Evolutionary conservation across 2,113 vertebrate genomes (phyloP), one percentile per base, ranked within the genome.

Genomic region (Struthio camelus): DNA sequence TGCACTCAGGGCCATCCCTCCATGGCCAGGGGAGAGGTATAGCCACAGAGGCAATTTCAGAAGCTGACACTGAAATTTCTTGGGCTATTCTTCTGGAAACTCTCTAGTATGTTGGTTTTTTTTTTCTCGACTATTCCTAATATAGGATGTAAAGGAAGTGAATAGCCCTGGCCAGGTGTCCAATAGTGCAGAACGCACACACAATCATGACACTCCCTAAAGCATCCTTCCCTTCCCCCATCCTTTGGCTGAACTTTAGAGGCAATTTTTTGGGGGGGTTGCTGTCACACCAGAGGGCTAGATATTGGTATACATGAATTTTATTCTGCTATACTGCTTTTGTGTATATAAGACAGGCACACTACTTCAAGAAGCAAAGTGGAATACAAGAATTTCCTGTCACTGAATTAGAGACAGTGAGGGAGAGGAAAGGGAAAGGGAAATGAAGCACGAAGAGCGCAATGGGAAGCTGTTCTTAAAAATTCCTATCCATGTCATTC

Each of bases 201-300:
- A 14, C 16, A 36, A 3, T 12, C 13, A 18, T 2, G 2, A n/a
- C 27, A 5, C 20, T 19, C 10, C 36, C 40, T 11, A 13, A 34
- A 85, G 51, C 17, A 32, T 32, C 56, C 28, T 58, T 9, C 17
- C 56, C 56, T 58, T 32, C 16, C 30, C 30, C 10, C 15, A 3
- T 25, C 5, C 48, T 44, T 2, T 10, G n/a, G 4, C 16, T 69
- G 28, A 48, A 73, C 46, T 83, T 44, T 80, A 34, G 30, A 16
- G 77, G 48, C 58, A 83, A 1, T 6, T 11, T 14, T 64, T 38
- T 66, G 19, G 38, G 54, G 59, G 38, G n/a, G 9, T 2, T 32
- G 16, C 9, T 5, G 6, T 40, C 1, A 0, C 17, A n/a, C 6
- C 23, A 66, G 42, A 62, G 18, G 44, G 40, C 8, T 32, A 24